Evolutionary conservation across 2,888 invertebrate species (phyloP).

Genomic region (Tetranychus truncatus): DNA sequence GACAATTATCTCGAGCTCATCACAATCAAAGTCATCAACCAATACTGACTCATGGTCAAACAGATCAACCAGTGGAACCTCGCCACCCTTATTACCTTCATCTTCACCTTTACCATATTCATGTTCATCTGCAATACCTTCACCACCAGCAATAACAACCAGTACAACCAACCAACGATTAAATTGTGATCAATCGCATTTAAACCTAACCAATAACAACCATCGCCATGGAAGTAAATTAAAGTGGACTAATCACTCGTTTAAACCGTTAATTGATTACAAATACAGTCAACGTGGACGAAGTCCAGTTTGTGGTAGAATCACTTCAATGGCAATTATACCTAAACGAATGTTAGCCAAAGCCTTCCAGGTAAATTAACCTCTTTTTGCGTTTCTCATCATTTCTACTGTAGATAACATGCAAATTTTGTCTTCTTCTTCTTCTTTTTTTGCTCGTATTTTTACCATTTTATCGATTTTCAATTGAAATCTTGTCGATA

Average conservation of each 20-base stretch:
- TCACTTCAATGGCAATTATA: not conserved
- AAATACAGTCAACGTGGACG: not conserved
- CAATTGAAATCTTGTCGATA: no score
- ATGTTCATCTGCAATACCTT: not conserved
- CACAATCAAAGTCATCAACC: not conserved
- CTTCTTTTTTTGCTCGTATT: no score
- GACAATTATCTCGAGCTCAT: not conserved
- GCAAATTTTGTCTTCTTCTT: no score
- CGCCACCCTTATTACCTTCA: not conserved
- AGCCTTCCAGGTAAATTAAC: conserved; percentile 23
- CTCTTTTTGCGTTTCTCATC: no score
- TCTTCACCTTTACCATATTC: no score
- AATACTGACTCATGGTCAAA: not conserved
- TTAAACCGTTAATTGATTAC: not conserved
- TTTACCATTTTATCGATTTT: no score
- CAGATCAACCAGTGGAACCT: not conserved
- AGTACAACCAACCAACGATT: not conserved
- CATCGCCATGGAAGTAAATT: not conserved
- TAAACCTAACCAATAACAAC: not conserved
- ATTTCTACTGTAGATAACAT: no score
- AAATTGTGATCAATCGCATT: not conserved
- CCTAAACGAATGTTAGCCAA: conserved; percentile 25
- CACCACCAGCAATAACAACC: not conserved
- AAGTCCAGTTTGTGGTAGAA: not conserved
- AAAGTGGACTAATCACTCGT: not conserved